Evolutionary conservation across 2,888 invertebrate species (phyloP).

Genomic region (Linnaemya vulpina): DNA sequence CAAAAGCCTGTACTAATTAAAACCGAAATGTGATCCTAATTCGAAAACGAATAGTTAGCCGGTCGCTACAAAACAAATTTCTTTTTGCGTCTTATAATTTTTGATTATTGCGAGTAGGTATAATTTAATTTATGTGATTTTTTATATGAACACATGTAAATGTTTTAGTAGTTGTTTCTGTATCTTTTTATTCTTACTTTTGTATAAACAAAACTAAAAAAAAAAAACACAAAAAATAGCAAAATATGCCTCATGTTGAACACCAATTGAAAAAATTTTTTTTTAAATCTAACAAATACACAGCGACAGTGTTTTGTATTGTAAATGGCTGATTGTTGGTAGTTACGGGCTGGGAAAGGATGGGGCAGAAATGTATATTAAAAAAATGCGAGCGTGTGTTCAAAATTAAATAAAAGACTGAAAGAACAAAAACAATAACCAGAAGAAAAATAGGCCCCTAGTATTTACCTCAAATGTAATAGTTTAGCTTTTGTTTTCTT

Average conservation of each 20-base stretch:
- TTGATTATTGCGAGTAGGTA: not conserved
- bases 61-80: not conserved
- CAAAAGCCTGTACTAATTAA: too few species aligned
- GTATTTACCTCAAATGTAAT: constrained; percentile 51
- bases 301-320: constrained; percentile 12
- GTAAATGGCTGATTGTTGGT: not conserved
- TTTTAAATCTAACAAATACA: constrained; percentile 37
- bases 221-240: not conserved
- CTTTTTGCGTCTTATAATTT: constrained; percentile 11
- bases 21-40: too few species aligned
- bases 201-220: constrained; percentile 23
- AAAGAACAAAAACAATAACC: constrained; percentile 18
- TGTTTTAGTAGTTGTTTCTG: constrained; percentile 2
- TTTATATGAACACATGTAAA: not conserved
- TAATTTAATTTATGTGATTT: constrained; percentile 3
- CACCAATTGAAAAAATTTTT: constrained; percentile 39
- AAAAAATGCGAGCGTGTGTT: constrained; percentile 38
- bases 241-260: constrained; percentile 25
- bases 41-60: too few species aligned
- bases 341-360: not conserved
- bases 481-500: not conserved
- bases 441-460: constrained; percentile 49
- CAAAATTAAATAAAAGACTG: constrained; percentile 8
- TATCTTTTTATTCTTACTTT: not conserved
- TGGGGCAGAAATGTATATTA: not conserved